Conservation (phyloP, 2,888 invertebrate species). For the Lasioglossum villosulum region DNA sequence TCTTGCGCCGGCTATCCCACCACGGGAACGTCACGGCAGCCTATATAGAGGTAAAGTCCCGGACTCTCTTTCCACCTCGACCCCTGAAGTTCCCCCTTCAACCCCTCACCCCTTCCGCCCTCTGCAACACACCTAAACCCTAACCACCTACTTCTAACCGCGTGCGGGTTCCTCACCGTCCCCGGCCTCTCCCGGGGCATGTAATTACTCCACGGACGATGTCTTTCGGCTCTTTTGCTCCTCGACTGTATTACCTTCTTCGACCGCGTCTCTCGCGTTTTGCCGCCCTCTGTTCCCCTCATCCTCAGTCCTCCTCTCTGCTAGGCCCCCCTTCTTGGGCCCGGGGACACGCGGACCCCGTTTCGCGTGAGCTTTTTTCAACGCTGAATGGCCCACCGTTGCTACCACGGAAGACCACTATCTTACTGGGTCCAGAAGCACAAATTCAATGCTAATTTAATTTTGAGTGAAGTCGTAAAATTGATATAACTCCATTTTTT, state of each 20-base stretch:
- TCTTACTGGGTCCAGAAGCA: not conserved
- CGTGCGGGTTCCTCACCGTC: constrained; percentile 63
- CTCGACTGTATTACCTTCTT: constrained; percentile 56
- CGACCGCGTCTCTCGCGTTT: constrained; percentile 21
- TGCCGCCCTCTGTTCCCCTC: not conserved
- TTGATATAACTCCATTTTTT: too few relatives aligned
- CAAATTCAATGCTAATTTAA: too few relatives aligned
- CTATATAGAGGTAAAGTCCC: constrained; percentile 70
- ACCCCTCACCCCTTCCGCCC: constrained; percentile 9
- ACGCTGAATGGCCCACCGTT: not conserved
- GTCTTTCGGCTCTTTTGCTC: constrained; percentile 73
- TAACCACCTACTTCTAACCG: constrained; percentile 71
- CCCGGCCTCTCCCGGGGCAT: constrained; percentile 67
- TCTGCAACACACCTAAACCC: constrained; percentile 54
- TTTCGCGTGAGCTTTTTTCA: not conserved
- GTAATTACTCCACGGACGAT: constrained; percentile 74
- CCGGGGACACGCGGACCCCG: constrained; percentile 1
- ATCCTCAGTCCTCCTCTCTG: not conserved
- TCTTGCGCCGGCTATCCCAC: constrained; percentile 71
- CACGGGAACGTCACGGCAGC: constrained; percentile 64
- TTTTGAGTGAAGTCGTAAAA: too few relatives aligned
- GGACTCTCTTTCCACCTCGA: constrained; percentile 19
- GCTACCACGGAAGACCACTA: not conserved
- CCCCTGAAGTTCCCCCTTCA: not conserved
- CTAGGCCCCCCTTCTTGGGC: not conserved